Evolutionary conservation across 2,888 invertebrate species (phyloP).

Genomic region (Metallyticus violacea): DNA sequence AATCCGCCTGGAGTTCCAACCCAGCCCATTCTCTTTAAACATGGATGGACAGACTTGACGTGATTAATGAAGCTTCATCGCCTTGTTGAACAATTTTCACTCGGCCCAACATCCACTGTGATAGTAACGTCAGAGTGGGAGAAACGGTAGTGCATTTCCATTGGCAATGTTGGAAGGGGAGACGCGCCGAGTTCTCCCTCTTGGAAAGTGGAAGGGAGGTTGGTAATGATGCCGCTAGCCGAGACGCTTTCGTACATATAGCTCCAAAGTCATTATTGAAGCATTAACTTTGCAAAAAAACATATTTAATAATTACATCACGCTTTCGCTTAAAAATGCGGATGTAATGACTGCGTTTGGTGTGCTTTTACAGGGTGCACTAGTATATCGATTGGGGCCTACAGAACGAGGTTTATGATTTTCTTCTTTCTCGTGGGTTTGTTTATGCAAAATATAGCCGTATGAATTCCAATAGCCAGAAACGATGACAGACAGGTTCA

Average conservation of each 20-base stretch:
- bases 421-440: too few relatives aligned
- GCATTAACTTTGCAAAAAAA: neutral
- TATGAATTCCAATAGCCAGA: too few relatives aligned
- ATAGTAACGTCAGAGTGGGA: neutral
- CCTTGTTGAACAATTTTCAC: neutral
- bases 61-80: neutral
- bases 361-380: too few relatives aligned
- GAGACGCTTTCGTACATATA: neutral
- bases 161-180: neutral
- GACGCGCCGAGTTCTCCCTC: neutral
- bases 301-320: neutral
- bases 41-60: neutral
- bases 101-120: neutral
- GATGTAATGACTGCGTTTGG: too few relatives aligned
- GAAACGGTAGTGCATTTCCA: neutral
- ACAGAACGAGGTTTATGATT: too few relatives aligned
- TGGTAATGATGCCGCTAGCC: neutral
- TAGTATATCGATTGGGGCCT: too few relatives aligned
- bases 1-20: too few relatives aligned
- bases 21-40: neutral
- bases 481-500: too few relatives aligned
- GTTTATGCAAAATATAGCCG: too few relatives aligned
- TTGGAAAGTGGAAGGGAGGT: neutral
- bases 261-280: neutral
- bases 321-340: neutral